Evolutionary conservation across 2,113 vertebrate species (phyloP).

Genomic region (Emydura subglobosa): DNA sequence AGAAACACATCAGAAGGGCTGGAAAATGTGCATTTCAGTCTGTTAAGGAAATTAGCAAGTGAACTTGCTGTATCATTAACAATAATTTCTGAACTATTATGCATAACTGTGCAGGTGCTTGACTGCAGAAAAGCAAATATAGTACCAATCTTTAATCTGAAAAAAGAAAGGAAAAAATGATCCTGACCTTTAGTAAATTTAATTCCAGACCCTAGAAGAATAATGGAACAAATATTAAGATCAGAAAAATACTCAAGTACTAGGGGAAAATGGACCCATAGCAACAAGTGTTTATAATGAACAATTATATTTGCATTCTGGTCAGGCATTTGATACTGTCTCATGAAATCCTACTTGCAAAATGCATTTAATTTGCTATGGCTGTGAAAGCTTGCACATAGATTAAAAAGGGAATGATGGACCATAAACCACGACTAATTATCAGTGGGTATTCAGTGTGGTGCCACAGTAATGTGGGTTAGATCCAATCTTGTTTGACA

Average conservation of each 20-base stretch:
- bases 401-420: background rate
- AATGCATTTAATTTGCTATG: background rate
- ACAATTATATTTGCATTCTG: background rate
- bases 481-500: background rate
- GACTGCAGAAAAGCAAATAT: background rate
- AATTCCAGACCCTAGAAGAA: background rate
- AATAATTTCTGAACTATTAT: background rate
- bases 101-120: background rate
- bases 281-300: background rate
- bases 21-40: rapidly evolving
- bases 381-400: background rate
- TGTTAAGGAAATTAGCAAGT: background rate
- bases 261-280: background rate
- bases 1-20: background rate
- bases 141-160: background rate
- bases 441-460: background rate
- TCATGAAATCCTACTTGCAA: rapidly evolving
- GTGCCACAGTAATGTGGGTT: background rate
- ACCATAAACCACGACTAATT: background rate
- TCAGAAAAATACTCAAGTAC: background rate
- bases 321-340: background rate
- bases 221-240: background rate
- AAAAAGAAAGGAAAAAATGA: background rate
- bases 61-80: background rate
- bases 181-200: background rate